Base-by-base conservation (phyloP, 2,888 invertebrate genomes). In the Homarus gammarus region DNA sequence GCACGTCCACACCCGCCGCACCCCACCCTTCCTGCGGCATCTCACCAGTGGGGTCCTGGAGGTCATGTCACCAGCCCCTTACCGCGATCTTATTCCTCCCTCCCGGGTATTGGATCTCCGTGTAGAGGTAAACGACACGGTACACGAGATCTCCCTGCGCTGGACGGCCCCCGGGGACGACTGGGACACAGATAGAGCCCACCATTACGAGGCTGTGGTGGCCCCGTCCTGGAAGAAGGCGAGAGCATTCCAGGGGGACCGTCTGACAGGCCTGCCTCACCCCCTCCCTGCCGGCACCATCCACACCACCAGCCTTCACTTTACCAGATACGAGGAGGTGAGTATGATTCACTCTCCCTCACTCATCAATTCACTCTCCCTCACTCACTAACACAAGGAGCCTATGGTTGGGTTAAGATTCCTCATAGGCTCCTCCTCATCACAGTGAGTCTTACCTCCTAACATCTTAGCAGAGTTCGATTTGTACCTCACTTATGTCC, bases 101-200 rank as follows among this genome's bases (percentile, higher is more conserved):
- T 93, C 94, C 8, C 93, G 95, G 49, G 95, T 96, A 72, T 95
- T 95, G 0, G 95, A 96, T 93, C 93, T 96, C 18, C 93, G 93
- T 81, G 95, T 94, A 0, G 94, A 94, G 49, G 93, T 95, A 0
- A 92, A 95, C 40, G 93, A 94, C 0, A 94, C 94, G 44, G 94
- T 94, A 5, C 94, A 94, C 70, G 95, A 95, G 89, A 93, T 95
- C 1, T 94, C 95, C 18, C 93, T 96, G 2, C 94, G 94, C 0
- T 96, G 96, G 95, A 95, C 95, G 0, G 95, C 95, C 2, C 95
- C 95, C 0, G 96, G 94, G 56, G 93, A 93, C 81, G 93, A 94
- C 89, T 93, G 92, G 81, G 94, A 94, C 91, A 38, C 64, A 31
- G 90, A 87, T 18, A 31, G 84, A 27, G 90, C 87, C 38, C 56